A percentile compares a stretch with the other conserved stretches of the same genome.
Conservation (phyloP, 1,140 invertebrate genomes). For the Agrypnia vestita region DNA sequence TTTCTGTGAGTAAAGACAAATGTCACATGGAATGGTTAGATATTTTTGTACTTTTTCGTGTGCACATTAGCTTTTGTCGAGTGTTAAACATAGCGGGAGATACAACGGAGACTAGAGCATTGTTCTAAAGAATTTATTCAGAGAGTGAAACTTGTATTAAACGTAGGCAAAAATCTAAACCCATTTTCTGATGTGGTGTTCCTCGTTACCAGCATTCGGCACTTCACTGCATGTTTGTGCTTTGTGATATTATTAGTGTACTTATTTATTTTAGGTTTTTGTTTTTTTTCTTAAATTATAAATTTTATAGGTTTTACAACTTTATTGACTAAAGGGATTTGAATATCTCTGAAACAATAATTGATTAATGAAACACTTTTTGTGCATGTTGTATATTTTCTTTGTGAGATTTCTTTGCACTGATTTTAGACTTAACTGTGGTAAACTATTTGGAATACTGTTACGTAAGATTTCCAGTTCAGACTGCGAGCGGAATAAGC, state of each 20-base stretch:
- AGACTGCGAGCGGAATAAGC: too few species aligned
- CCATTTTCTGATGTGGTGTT: conserved; percentile 1
- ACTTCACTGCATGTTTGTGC: conserved; percentile 42
- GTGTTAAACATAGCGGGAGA: conserved; percentile 11
- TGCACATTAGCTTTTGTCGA: conserved; percentile 41
- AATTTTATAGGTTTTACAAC: neutral
- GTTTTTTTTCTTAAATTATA: conserved; percentile 1
- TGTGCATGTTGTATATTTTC: neutral
- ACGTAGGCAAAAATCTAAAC: conserved; percentile 18
- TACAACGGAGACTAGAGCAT: neutral
- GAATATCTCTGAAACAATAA: too few species aligned
- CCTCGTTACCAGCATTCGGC: conserved; percentile 24
- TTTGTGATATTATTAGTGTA: conserved; percentile 25
- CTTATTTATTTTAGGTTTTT: neutral
- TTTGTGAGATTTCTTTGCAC: conserved; percentile 10
- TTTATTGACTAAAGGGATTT: too few species aligned
- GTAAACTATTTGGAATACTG: neutral
- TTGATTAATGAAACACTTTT: neutral
- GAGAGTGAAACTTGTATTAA: neutral
- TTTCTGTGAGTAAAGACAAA: conserved; percentile 74
- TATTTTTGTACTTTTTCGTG: conserved; percentile 42
- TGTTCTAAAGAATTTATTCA: conserved; percentile 10
- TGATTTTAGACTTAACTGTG: conserved; percentile 36
- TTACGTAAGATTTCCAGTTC: neutral
- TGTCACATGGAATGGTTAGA: conserved; percentile 43